Conservation (phyloP, 2,797 vertebrate species). For the Girardinus metallicus region DNA sequence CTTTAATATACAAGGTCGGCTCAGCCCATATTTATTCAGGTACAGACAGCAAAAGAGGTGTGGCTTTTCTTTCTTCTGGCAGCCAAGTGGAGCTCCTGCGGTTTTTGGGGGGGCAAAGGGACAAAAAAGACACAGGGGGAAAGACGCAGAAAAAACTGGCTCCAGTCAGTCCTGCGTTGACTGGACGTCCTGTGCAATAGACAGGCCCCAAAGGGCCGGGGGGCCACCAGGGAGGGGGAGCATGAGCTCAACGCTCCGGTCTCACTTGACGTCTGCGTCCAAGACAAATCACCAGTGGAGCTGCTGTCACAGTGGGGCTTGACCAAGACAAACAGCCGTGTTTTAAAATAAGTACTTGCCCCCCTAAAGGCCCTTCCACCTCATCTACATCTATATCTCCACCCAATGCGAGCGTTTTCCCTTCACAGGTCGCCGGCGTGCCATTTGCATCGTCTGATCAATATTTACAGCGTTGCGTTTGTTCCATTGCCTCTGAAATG, state of each 20-base stretch:
- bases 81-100: constrained; percentile 67
- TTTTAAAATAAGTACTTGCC: constrained; percentile 78
- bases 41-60: constrained; percentile 73
- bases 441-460: constrained; percentile 52
- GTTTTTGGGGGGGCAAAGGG: constrained; percentile 74
- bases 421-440: constrained; percentile 75
- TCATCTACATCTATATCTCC: constrained; percentile 66
- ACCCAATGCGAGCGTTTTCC: constrained; percentile 61
- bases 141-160: constrained; percentile 42
- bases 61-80: constrained; percentile 77
- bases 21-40: constrained; percentile 83
- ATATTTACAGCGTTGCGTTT: constrained; percentile 72
- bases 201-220: constrained; percentile 45
- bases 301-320: constrained; percentile 75
- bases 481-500: constrained; percentile 51
- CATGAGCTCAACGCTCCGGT: constrained; percentile 52
- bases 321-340: constrained; percentile 83
- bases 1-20: constrained; percentile 81
- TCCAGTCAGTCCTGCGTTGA: constrained; percentile 59
- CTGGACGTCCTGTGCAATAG: constrained; percentile 69
- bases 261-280: constrained; percentile 69
- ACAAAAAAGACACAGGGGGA: constrained; percentile 55
- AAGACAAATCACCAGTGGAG: constrained; percentile 83
- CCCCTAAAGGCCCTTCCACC: constrained; percentile 60
- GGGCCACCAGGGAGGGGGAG: constrained; percentile 53